Conservation (phyloP, 2,888 invertebrate species). For the Cerastis rubricosa region DNA sequence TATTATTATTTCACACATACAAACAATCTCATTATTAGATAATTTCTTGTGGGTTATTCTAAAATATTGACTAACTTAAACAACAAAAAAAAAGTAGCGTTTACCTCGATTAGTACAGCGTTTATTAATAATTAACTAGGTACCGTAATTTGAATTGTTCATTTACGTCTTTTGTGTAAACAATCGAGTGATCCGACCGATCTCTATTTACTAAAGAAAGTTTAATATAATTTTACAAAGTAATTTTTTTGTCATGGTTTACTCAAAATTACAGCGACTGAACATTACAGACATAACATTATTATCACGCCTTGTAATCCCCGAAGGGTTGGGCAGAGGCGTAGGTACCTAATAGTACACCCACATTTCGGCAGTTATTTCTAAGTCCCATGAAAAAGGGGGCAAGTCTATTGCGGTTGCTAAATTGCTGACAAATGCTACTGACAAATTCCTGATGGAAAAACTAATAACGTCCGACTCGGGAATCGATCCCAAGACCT, state of each 20-base stretch:
- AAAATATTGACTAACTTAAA: no score
- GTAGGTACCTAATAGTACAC: background rate
- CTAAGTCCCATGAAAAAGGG: no score
- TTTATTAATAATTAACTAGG: no score
- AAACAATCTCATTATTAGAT: no score
- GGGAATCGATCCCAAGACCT: background rate
- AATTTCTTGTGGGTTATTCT: no score
- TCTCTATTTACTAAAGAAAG: constrained; percentile 8
- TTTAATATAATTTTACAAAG: background rate
- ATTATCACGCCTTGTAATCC: background rate
- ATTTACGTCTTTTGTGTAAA: no score
- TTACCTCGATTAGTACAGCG: no score
- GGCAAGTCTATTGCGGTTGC: no score
- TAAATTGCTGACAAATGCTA: no score
- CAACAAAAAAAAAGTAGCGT: no score
- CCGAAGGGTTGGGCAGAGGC: background rate
- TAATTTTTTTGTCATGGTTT: background rate
- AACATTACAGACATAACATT: background rate
- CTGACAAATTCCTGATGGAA: background rate
- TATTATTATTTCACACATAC: no score
- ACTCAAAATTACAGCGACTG: background rate
- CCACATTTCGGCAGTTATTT: background rate
- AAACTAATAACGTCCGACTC: background rate
- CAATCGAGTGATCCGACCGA: background rate
- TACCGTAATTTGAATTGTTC: no score